Evolutionary conservation across 2,888 invertebrate genomes (phyloP), one percentile per base, ranked within the genome.

Genomic region (Slavum lentiscoides): DNA sequence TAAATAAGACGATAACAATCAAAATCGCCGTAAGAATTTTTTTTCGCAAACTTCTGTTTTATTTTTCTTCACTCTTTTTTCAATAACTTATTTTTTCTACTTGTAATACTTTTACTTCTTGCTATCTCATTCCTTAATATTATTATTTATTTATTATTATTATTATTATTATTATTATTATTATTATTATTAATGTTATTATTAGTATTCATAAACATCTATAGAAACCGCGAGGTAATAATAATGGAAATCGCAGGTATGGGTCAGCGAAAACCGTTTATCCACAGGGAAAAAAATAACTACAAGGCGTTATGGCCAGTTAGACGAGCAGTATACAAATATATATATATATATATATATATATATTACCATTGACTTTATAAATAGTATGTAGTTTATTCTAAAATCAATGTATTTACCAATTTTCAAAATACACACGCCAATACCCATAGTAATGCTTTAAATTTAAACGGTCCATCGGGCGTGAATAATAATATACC

Each of bases 171-270:
- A 30, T 30, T 30, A 30, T 30, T 30, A 30, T 30, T 30, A 30
- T 30, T 30, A 30, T n/a, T n/a, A n/a, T n/a, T n/a, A n/a, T n/a
- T n/a, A n/a, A n/a, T n/a, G n/a, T n/a, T n/a, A n/a, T n/a, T n/a
- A n/a, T n/a, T n/a, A n/a, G 15, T n/a, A 74, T 59, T 64, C 11
- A 37, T 74, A 37, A 64, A 74, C n/a, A 30, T 19, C 30, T n/a
- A n/a, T n/a, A 61, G 15, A 53, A 64, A 74, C 21, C 74, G n/a
- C n/a, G n/a, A n/a, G n/a, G n/a, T 74, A 74, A 23, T 43, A 39
- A 39, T 39, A 73, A 74, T 74, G 64, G 23, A 61, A 30, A 64
- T 53, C 15, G n/a, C 8, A 74, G 74, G 62, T 74, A 74, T n/a
- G n/a, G 74, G 30, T 64, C 74, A 64, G 37, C n/a, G 30, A 64